phyloP scores from a whole-genome alignment of 2,797 vertebrate species.

The Antennarius maculatus region DNA sequence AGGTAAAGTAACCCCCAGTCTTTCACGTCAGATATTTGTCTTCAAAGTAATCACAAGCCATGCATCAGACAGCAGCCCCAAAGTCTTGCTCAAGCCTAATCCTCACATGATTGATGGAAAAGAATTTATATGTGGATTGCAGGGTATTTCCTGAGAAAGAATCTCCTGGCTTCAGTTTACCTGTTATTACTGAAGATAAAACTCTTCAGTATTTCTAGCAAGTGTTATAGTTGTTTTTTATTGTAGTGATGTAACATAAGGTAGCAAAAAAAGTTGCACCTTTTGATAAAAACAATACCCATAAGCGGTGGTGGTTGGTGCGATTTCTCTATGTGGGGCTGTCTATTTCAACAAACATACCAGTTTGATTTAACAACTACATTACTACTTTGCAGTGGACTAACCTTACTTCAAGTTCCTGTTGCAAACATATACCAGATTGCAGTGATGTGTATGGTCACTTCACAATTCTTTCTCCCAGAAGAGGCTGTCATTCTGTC shows the following conservation, averaged over 20 bases:
- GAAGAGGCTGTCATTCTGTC: too few relatives aligned
- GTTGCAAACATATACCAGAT: too few relatives aligned
- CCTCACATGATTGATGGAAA: background rate
- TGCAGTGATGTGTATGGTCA: too few relatives aligned
- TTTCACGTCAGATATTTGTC: conserved; percentile 7
- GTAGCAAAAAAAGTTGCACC: conserved; percentile 40
- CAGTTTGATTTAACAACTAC: too few relatives aligned
- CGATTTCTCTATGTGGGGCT: too few relatives aligned
- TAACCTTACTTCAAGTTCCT: too few relatives aligned
- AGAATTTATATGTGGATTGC: conserved; percentile 27
- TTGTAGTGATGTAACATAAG: conserved; percentile 34
- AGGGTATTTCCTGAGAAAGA: background rate
- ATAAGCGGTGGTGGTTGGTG: conserved; percentile 19
- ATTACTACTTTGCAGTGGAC: too few relatives aligned
- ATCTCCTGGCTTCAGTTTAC: background rate
- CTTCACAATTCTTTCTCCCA: too few relatives aligned
- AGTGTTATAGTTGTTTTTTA: conserved; percentile 52
- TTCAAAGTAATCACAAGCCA: conserved; percentile 3
- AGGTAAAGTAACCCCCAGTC: conserved; percentile 84
- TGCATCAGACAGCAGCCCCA: background rate
- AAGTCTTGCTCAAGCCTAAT: background rate
- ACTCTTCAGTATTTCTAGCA: conserved; percentile 28
- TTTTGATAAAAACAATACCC: conserved; percentile 44
- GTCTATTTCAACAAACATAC: too few relatives aligned
- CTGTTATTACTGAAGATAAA: conserved; percentile 37